phyloP scores from a whole-genome alignment of 1,140 invertebrate species.

The Drosophila ogumai region DNA sequence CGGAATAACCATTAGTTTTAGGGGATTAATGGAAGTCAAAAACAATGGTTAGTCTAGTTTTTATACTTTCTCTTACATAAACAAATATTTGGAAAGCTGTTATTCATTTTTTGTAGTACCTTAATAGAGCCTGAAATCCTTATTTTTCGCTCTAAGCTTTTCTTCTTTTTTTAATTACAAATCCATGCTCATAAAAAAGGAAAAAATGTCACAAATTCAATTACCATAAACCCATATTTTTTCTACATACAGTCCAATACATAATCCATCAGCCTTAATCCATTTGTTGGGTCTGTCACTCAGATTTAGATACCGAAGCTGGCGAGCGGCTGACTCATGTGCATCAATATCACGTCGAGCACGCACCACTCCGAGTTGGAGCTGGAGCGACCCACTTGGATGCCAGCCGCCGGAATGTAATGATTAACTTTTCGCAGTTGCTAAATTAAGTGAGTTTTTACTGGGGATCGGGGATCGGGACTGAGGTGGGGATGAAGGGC shows the following conservation, averaged over 20 bases:
- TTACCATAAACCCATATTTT: slow-evolving; percentile 6
- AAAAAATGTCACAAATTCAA: not conserved
- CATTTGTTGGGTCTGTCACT: slow-evolving; percentile 35
- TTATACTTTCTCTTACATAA: not conserved
- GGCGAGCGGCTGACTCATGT: slow-evolving; percentile 36
- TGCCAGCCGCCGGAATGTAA: slow-evolving; percentile 67
- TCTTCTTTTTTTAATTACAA: not conserved
- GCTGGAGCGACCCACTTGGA: slow-evolving; percentile 24
- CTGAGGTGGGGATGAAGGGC: not conserved
- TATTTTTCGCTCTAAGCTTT: not conserved
- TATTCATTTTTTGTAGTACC: not conserved
- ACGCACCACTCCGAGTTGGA: slow-evolving; percentile 36
- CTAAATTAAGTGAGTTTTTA: slow-evolving; percentile 83
- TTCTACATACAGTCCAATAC: not conserved
- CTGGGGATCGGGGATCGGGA: slow-evolving; percentile 22
- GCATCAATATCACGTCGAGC: slow-evolving; percentile 32
- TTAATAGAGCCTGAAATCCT: not conserved
- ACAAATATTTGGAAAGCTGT: not conserved
- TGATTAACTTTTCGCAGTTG: slow-evolving; percentile 76
- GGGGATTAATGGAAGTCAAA: not conserved
- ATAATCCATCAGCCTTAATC: slow-evolving; percentile 29
- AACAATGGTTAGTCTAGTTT: not conserved
- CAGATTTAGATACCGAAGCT: slow-evolving; percentile 43
- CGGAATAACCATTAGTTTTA: not conserved
- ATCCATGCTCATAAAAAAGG: not conserved